Conservation (phyloP, 2,113 vertebrate genomes). For the Dunckerocampus dactyliophorus region DNA sequence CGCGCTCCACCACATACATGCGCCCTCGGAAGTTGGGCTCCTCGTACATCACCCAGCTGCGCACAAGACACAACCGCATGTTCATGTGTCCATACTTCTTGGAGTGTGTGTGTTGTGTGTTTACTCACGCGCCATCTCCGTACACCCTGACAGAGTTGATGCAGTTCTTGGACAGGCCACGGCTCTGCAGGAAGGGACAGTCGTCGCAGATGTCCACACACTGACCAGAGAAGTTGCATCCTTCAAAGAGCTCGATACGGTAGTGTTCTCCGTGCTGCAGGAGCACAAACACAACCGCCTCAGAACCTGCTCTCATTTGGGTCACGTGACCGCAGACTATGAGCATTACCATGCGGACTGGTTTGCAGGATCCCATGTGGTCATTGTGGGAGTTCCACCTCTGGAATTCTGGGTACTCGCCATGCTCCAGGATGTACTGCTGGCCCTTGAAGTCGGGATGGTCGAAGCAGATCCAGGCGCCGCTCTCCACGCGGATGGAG, state of each 20-base stretch:
- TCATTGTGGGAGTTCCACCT: conserved; percentile 86
- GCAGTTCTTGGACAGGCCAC: conserved; percentile 81
- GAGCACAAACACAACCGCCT: conserved; percentile 29
- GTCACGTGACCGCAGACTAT: too few species aligned
- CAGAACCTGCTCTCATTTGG: too few species aligned
- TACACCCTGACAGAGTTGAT: conserved; percentile 85
- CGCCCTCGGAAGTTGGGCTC: conserved; percentile 89
- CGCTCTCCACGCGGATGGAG: conserved; percentile 84
- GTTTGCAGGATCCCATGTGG: conserved; percentile 89
- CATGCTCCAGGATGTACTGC: conserved; percentile 86
- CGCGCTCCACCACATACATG: conserved; percentile 89
- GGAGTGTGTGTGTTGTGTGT: not conserved
- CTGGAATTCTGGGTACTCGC: conserved; percentile 86
- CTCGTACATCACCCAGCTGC: conserved; percentile 91
- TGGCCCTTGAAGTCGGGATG: conserved; percentile 87
- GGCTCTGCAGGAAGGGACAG: conserved; percentile 83
- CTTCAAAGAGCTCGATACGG: conserved; percentile 84
- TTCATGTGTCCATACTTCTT: too few species aligned
- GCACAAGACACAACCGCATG: not conserved
- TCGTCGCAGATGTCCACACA: conserved; percentile 84
- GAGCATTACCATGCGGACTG: conserved; percentile 81
- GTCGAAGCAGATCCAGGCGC: conserved; percentile 86
- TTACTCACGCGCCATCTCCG: conserved; percentile 84
- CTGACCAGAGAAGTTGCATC: conserved; percentile 79
- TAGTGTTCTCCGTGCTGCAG: conserved; percentile 85